These are phyloP conservation scores for Rafetus swinhoei DNA, from an alignment of 2,113 vertebrate species.

Conservation along the genomic window DNA sequence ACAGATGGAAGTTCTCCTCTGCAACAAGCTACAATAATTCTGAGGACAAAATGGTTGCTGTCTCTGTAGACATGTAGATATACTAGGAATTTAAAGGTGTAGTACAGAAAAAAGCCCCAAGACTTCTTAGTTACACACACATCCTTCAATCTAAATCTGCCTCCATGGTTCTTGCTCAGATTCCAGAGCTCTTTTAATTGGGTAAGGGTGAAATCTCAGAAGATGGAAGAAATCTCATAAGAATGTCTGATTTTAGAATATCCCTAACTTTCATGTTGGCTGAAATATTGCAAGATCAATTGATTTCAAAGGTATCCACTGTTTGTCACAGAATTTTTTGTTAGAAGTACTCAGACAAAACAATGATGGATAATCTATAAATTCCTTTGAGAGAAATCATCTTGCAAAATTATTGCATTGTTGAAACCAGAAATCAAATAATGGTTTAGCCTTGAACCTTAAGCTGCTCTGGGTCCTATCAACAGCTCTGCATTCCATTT, in stretches of 20 bases:
- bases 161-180: background rate
- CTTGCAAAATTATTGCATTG: constrained; percentile 27
- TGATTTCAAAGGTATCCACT: constrained; percentile 30
- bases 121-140: background rate
- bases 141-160: background rate
- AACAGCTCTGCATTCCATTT: constrained; percentile 1
- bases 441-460: constrained; percentile 19
- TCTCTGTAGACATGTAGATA: background rate
- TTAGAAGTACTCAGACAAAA: constrained; percentile 47
- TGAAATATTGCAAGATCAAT: constrained; percentile 43
- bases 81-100: background rate
- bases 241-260: background rate
- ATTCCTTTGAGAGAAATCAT: constrained; percentile 24
- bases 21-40: background rate
- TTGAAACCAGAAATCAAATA: background rate
- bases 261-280: constrained; percentile 34
- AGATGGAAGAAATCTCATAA: background rate
- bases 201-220: background rate
- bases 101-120: background rate
- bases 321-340: constrained; percentile 36
- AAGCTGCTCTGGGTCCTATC: background rate
- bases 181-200: background rate
- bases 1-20: background rate
- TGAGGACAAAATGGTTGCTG: background rate
- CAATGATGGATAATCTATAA: constrained; percentile 37